Base-by-base conservation (phyloP, 53 echinoderm and acorn worm species). In the Paracentrotus lividus region DNA sequence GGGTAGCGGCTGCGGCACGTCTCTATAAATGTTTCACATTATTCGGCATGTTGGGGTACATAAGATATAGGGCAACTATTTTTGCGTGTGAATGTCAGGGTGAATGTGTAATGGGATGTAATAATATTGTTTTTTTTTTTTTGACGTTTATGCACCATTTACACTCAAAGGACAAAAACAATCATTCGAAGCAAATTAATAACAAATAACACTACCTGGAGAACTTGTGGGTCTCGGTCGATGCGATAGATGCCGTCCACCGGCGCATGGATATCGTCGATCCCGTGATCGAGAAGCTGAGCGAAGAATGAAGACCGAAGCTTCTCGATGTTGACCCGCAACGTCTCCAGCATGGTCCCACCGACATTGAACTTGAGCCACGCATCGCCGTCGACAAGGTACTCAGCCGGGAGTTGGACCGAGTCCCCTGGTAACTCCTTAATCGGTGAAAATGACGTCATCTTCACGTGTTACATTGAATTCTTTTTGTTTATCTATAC, bases 331-430 rank as follows among this genome's bases (percentile, higher is more conserved):
- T 94, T 96, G 20, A 86, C 95, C 20, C 95, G 85, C 2, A 94
- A 90, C 33, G 96, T 97, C 87, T 97, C 97, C 49, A 97, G 88
- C 90, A 94, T 94, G 33, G 86, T 77, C 31, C 97, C 97, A 13
- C 97, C 97, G 13, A 97, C 94, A 91, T 97, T 97, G 72, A 97
- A 95, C 77, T 90, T 92, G 12, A 97, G 20, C 97, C 97, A 97
- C 64, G 94, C 49, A 29, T 91, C 86, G 21, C 93, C 91, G 49
- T 97, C 94, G 23, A 94, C 76, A 43, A 96, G 93, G 56, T 92
- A 77, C 18, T 94, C 94, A 42, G 94, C 94, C 0, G 96, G 97
- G 13, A 96, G 93, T 58, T 95, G 95, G 40, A 93, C 57, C 21
- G 97, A 96, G 23, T 97, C 96, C 44, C 93, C 95, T 8, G 95